Conservation (phyloP, 2,888 invertebrate genomes). For the Cheilosia impressa region DNA sequence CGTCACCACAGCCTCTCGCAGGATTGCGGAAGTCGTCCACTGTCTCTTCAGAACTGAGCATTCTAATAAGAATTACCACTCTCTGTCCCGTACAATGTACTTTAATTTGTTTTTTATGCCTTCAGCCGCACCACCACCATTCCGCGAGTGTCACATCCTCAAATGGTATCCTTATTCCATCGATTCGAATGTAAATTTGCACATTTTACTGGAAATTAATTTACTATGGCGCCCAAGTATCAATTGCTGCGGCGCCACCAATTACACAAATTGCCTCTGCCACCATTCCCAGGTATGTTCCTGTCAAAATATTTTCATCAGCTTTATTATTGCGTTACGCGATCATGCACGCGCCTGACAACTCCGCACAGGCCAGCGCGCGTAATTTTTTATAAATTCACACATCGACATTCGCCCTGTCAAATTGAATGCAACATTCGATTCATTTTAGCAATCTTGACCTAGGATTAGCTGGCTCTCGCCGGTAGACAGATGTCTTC, state of each 20-base stretch:
- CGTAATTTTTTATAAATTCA: conserved; percentile 56
- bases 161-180: conserved; percentile 20
- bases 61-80: not conserved
- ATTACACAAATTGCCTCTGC: conserved; percentile 60
- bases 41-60: not conserved
- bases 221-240: conserved; percentile 67
- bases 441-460: conserved; percentile 64
- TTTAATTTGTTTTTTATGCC: conserved; percentile 11
- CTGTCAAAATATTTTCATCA: conserved; percentile 74
- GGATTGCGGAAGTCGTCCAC: conserved; percentile 29
- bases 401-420: conserved; percentile 45
- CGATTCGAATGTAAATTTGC: conserved; percentile 48
- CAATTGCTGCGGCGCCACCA: conserved; percentile 66
- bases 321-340: conserved; percentile 45
- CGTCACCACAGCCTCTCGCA: not conserved
- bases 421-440: conserved; percentile 57
- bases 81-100: not conserved
- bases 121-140: not conserved
- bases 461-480: conserved; percentile 51
- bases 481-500: conserved; percentile 34
- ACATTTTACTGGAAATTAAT: conserved; percentile 61
- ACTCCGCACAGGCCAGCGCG: conserved; percentile 12
- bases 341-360: conserved; percentile 14
- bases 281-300: conserved; percentile 53
- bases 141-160: not conserved